Evolutionary conservation across 1,140 invertebrate species (phyloP).

Genomic region (Caerostris darwini): DNA sequence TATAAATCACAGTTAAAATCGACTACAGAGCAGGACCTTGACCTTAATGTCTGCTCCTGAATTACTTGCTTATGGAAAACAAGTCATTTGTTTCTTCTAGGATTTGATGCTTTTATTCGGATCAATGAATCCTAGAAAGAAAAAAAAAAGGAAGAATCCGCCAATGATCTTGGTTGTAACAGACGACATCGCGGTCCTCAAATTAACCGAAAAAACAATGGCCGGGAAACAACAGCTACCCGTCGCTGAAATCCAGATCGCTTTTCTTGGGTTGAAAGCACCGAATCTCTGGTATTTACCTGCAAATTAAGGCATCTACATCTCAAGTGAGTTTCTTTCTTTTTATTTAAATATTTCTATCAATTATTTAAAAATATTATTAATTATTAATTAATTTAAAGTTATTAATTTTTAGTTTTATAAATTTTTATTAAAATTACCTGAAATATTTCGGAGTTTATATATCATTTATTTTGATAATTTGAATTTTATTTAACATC

Average conservation of each 20-base stretch:
- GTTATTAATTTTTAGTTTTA: too few relatives aligned
- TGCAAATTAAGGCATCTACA: too few relatives aligned
- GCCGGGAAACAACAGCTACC: neutral
- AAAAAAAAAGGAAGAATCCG: neutral
- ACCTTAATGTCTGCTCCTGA: constrained; percentile 10
- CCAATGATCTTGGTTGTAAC: constrained; percentile 39
- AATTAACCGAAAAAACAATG: constrained; percentile 28
- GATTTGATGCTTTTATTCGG: neutral
- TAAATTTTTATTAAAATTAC: too few relatives aligned
- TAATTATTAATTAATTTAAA: too few relatives aligned
- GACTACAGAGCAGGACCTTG: neutral
- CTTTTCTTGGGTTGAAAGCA: neutral
- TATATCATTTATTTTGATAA: too few relatives aligned
- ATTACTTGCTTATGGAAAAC: neutral
- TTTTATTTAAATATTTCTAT: too few relatives aligned
- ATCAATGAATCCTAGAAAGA: constrained; percentile 10
- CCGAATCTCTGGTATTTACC: too few relatives aligned
- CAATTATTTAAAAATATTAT: too few relatives aligned
- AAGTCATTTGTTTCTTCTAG: neutral
- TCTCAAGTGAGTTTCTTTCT: too few relatives aligned
- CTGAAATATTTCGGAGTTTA: too few relatives aligned
- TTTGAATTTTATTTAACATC: too few relatives aligned
- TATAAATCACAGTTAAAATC: too few relatives aligned
- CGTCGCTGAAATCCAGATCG: neutral
- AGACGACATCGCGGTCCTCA: neutral